Percentiles rank a stretch among this genome's conserved stretches.
phyloP scores from a whole-genome alignment of 2,888 invertebrate species.

The Acleris emargana region DNA sequence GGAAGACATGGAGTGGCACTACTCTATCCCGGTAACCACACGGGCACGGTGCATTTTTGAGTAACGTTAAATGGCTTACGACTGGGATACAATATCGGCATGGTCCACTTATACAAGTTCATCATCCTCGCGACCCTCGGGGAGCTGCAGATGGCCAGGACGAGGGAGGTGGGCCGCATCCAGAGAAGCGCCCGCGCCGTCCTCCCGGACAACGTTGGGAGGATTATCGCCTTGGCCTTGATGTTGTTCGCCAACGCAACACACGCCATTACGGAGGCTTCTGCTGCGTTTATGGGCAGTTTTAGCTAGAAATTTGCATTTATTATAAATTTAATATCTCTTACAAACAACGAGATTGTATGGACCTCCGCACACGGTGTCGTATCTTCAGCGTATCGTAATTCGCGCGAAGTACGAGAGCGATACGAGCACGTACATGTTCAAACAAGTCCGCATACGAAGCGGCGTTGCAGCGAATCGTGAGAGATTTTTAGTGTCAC shows the following conservation, averaged over 20 bases:
- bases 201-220: conserved; percentile 85
- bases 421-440: too few relatives aligned
- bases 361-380: too few relatives aligned
- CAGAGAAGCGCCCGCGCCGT: conserved; percentile 85
- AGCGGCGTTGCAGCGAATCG: too few relatives aligned
- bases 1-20: too few relatives aligned
- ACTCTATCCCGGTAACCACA: too few relatives aligned
- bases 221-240: conserved; percentile 80
- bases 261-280: conserved; percentile 59
- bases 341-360: too few relatives aligned
- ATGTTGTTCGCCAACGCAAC: conserved; percentile 54
- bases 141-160: conserved; percentile 86
- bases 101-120: conserved; percentile 84
- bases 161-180: conserved; percentile 85
- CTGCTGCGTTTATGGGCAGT: conserved; percentile 66
- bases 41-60: too few relatives aligned
- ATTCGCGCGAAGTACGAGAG: too few relatives aligned
- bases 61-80: neutral
- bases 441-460: too few relatives aligned
- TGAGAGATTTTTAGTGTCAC: too few relatives aligned
- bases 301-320: conserved; percentile 48
- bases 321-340: too few relatives aligned
- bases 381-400: too few relatives aligned
- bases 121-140: conserved; percentile 82
- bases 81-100: conserved; percentile 79